phyloP scores from a whole-genome alignment of 1,140 invertebrate genomes.

The Stenopsyche tienmushanensis region DNA sequence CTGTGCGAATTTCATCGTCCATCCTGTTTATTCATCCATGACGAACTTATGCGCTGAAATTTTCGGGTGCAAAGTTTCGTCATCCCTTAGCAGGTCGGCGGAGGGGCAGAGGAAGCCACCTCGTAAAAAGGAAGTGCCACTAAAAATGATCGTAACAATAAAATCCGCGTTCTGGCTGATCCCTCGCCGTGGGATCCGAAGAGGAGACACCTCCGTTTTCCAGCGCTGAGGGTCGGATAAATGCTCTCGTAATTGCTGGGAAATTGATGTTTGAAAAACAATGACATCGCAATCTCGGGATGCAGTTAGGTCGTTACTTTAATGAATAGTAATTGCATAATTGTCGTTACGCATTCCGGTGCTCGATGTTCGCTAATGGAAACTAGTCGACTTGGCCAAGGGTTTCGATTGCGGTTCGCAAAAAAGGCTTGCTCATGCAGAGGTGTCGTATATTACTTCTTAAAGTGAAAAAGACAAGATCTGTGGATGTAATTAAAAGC shows the following conservation, averaged over 20 bases:
- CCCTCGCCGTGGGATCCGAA: constrained; percentile 6
- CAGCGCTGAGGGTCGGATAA: constrained; percentile 5
- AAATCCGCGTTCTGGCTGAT: constrained; percentile 37
- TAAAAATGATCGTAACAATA: constrained; percentile 43
- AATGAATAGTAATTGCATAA: too few species aligned
- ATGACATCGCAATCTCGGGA: constrained; percentile 15
- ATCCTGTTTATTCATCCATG: too few species aligned
- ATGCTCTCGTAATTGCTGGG: constrained; percentile 16
- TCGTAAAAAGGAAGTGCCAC: constrained; percentile 42
- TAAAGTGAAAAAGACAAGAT: too few species aligned
- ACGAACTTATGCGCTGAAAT: background rate
- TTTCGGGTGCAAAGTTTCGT: constrained; percentile 32
- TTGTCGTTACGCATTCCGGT: too few species aligned
- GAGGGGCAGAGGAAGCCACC: constrained; percentile 40
- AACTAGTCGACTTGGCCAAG: too few species aligned
- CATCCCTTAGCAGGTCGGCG: constrained; percentile 19
- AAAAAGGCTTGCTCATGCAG: too few species aligned
- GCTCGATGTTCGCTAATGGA: too few species aligned
- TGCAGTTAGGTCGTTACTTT: too few species aligned
- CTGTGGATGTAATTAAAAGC: too few species aligned
- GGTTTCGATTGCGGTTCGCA: too few species aligned
- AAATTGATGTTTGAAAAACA: constrained; percentile 29
- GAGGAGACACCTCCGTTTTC: background rate
- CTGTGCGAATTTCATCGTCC: too few species aligned
- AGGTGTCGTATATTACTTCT: too few species aligned